Evolutionary conservation across 2,797 vertebrate species (phyloP).

Genomic region (Enteromius unitaeniatus): DNA sequence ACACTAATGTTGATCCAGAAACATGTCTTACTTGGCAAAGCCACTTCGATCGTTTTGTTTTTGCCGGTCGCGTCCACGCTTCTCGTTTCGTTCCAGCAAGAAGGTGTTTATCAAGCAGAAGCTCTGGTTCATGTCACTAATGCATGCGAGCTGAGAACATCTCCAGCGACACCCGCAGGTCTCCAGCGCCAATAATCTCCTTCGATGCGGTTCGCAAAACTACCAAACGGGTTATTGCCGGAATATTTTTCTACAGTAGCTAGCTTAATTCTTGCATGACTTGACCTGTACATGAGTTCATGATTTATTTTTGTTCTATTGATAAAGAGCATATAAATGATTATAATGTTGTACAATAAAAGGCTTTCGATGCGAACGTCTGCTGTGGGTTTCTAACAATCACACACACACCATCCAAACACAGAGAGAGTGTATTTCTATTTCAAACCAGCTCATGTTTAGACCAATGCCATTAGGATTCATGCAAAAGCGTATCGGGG

Average conservation of each 20-base stretch:
- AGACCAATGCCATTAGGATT: too few species aligned
- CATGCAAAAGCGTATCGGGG: background rate
- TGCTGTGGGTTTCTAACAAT: constrained; percentile 13
- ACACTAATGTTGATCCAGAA: too few species aligned
- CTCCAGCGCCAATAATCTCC: constrained; percentile 67
- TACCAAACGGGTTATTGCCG: constrained; percentile 59
- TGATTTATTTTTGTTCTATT: constrained; percentile 61
- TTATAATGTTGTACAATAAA: constrained; percentile 74
- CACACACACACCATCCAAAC: background rate
- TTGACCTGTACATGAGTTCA: constrained; percentile 61
- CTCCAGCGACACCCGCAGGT: background rate
- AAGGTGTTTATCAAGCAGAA: background rate
- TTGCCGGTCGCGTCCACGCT: background rate
- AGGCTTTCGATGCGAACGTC: constrained; percentile 65
- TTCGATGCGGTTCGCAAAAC: constrained; percentile 66
- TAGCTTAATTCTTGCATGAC: constrained; percentile 62
- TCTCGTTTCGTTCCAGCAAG: background rate
- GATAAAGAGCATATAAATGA: constrained; percentile 66
- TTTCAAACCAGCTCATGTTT: background rate
- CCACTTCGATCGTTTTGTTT: background rate
- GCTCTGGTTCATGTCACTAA: background rate
- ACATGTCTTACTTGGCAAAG: too few species aligned
- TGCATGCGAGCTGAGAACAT: constrained; percentile 3
- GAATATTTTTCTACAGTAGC: constrained; percentile 71
- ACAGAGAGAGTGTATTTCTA: background rate